Evolutionary conservation across 2,113 vertebrate genomes (phyloP).

Genomic region (Corythaixoides concolor): DNA sequence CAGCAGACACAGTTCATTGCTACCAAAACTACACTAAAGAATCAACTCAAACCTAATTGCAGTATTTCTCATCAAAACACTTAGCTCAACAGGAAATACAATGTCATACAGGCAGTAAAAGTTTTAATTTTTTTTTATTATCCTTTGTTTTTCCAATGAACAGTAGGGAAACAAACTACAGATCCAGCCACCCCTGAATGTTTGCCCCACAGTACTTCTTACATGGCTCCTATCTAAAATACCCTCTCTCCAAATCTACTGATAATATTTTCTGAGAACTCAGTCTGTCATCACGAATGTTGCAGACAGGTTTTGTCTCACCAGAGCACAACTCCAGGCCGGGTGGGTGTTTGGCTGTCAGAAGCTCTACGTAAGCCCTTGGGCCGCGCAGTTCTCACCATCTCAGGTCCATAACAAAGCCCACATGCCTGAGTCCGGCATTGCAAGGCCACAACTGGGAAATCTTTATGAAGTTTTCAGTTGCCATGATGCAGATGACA

Average conservation of each 20-base stretch:
- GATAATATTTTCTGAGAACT: not conserved
- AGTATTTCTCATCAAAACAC: not conserved
- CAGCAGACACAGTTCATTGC: not conserved
- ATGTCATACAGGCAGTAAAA: not conserved
- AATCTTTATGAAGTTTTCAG: not conserved
- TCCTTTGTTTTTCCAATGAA: not conserved
- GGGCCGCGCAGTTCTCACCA: not conserved
- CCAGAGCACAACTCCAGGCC: not conserved
- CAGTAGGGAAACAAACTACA: not conserved
- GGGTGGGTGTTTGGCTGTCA: not conserved
- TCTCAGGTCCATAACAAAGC: not conserved
- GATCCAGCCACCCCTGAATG: not conserved
- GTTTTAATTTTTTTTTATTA: not conserved
- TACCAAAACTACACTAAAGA: not conserved
- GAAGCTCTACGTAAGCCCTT: not conserved
- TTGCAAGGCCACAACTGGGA: not conserved
- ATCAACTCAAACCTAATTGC: not conserved
- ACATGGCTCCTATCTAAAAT: not conserved
- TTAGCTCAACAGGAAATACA: not conserved
- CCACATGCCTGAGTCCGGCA: accelerated
- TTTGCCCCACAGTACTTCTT: not conserved
- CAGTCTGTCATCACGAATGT: not conserved
- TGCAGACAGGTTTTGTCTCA: not conserved
- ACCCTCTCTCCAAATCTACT: not conserved
- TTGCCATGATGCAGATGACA: not conserved